A percentile compares a stretch with the other conserved stretches of the same genome.
phyloP scores from a whole-genome alignment of 64 coral and sea anemone genomes.

The Exaiptasia diaphana region DNA sequence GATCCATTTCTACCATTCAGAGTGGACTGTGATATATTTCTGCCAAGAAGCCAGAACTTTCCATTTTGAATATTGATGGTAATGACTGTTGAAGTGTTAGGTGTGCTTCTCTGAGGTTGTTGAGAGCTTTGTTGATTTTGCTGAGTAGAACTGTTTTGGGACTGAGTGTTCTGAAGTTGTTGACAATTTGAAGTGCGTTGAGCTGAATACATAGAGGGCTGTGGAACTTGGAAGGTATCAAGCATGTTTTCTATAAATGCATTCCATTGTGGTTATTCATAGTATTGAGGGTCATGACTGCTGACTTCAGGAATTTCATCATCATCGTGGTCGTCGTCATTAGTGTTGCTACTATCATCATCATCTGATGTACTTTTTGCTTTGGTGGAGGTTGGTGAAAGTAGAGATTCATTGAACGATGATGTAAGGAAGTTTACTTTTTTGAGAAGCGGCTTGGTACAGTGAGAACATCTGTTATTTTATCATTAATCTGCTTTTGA shows the following conservation, averaged over 20 bases:
- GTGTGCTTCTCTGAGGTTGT: background rate
- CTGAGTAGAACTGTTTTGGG: background rate
- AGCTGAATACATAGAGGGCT: background rate
- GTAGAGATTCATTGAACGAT: slow-evolving; percentile 21
- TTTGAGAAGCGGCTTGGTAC: slow-evolving; percentile 14
- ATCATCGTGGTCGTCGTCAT: background rate
- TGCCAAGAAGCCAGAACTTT: slow-evolving; percentile 13
- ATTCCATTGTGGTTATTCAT: slow-evolving; percentile 8
- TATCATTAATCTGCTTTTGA: background rate
- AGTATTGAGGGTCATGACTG: background rate
- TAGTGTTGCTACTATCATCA: background rate
- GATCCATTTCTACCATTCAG: slow-evolving; percentile 15
- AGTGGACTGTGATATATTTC: slow-evolving; percentile 23
- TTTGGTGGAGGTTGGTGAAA: slow-evolving; percentile 2
- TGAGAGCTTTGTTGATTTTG: background rate
- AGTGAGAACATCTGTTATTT: slow-evolving; percentile 36
- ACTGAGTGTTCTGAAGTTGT: background rate
- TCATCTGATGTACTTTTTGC: background rate
- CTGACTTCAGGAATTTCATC: slow-evolving; percentile 2
- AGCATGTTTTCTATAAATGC: background rate
- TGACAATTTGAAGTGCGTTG: background rate
- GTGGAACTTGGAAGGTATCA: background rate
- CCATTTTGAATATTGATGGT: background rate
- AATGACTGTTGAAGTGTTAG: background rate
- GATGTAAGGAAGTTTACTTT: background rate